Evolutionary conservation across 2,797 vertebrate genomes (phyloP).

Genomic region (Poecilia velifera): DNA sequence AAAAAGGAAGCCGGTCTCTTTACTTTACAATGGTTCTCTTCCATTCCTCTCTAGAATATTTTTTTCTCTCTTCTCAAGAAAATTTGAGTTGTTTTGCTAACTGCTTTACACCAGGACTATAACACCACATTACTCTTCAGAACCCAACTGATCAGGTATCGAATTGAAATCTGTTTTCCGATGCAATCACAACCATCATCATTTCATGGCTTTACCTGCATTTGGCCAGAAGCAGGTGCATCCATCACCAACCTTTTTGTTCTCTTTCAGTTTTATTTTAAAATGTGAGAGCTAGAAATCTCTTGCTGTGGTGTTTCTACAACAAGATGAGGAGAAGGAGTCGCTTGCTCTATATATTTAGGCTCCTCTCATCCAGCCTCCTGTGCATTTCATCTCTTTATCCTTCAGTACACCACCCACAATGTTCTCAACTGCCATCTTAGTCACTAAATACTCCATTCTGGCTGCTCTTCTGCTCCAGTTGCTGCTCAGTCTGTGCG

Average conservation of each 20-base stretch:
- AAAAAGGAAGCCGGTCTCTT: background rate
- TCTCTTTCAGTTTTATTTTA: background rate
- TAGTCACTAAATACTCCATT: constrained; percentile 61
- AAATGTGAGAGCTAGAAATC: background rate
- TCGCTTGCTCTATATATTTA: constrained; percentile 14
- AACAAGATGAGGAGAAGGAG: background rate
- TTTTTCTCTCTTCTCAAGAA: too few species aligned
- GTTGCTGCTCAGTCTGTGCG: constrained; percentile 57
- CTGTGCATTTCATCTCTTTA: constrained; percentile 14
- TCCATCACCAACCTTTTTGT: background rate
- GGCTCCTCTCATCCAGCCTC: constrained; percentile 20
- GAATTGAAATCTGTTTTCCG: background rate
- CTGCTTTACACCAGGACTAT: background rate
- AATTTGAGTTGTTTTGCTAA: too few species aligned
- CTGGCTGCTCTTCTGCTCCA: constrained; percentile 70
- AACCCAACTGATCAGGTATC: background rate
- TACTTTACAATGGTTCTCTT: background rate
- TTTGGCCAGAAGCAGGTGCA: background rate
- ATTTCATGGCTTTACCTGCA: background rate
- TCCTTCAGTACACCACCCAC: constrained; percentile 43
- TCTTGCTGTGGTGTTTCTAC: constrained; percentile 14
- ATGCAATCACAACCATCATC: background rate
- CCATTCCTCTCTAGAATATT: too few species aligned
- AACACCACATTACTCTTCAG: background rate
- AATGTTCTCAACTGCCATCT: constrained; percentile 40